Conservation (phyloP, 1,140 invertebrate species). For the Calycopis cecrops region DNA sequence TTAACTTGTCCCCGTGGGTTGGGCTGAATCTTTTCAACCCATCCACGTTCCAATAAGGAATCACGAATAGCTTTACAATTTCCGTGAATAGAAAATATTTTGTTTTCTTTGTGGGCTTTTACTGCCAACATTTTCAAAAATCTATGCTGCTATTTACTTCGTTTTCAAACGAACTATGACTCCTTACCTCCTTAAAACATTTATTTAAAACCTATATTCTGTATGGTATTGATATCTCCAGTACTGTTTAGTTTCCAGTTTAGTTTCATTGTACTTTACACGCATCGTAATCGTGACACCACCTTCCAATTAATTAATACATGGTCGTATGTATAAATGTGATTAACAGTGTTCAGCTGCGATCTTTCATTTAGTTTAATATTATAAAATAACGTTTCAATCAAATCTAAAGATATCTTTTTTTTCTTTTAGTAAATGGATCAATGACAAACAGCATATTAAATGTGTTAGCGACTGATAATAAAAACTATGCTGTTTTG, state of each 20-base stretch:
- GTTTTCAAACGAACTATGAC: constrained; percentile 22
- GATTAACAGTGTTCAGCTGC: too few relatives aligned
- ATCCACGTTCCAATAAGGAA: constrained; percentile 75
- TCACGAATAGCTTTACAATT: constrained; percentile 62
- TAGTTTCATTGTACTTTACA: constrained; percentile 33
- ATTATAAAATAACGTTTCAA: too few relatives aligned
- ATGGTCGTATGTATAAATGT: too few relatives aligned
- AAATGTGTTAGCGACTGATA: too few relatives aligned
- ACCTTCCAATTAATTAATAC: constrained; percentile 46
- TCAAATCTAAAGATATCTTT: too few relatives aligned
- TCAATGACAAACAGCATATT: too few relatives aligned
- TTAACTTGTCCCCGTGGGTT: too few relatives aligned
- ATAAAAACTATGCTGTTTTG: too few relatives aligned
- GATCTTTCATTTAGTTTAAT: too few relatives aligned
- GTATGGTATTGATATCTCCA: neutral
- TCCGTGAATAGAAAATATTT: constrained; percentile 66
- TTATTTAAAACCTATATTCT: neutral
- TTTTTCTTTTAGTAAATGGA: too few relatives aligned
- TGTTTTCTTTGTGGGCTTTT: constrained; percentile 70
- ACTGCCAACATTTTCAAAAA: constrained; percentile 68
- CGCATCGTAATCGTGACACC: constrained; percentile 58
- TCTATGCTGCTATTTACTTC: constrained; percentile 62
- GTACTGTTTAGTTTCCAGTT: neutral
- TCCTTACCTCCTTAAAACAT: too few relatives aligned
- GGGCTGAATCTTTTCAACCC: constrained; percentile 77